Conservation (phyloP, 2,888 invertebrate species). For the Callinectes sapidus region DNA sequence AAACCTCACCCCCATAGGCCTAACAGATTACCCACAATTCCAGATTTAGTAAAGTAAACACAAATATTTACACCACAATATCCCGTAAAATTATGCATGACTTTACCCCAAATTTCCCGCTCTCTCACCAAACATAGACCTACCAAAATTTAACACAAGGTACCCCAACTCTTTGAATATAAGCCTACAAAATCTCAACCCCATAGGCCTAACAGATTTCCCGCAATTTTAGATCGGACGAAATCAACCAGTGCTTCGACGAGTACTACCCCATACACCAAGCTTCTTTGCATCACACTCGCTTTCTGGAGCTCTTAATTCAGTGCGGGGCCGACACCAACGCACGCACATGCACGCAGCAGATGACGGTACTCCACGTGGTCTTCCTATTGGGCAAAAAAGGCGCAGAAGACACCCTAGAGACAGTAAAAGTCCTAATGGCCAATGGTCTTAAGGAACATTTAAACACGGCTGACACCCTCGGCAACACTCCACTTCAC, state of each 20-base stretch:
- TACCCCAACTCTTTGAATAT: neutral
- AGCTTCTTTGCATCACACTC: conserved; percentile 83
- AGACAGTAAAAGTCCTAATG: conserved; percentile 82
- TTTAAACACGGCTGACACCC: conserved; percentile 84
- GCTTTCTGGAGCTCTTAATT: conserved; percentile 79
- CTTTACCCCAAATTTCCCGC: neutral
- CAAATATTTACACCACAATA: neutral
- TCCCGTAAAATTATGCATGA: neutral
- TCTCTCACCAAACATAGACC: neutral
- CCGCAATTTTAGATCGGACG: conserved; percentile 77
- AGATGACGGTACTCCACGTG: conserved; percentile 79
- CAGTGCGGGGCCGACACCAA: conserved; percentile 83
- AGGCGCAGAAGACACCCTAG: conserved; percentile 83
- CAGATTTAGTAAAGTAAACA: too few relatives aligned
- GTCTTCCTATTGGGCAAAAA: conserved; percentile 83
- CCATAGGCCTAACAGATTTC: neutral
- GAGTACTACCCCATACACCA: conserved; percentile 88
- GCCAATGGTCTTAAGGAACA: conserved; percentile 84
- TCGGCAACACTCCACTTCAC: conserved; percentile 86
- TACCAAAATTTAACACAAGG: neutral
- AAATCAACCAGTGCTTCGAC: conserved; percentile 84
- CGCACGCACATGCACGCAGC: conserved; percentile 83
- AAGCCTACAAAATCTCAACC: neutral
- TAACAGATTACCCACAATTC: too few relatives aligned
- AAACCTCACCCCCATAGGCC: too few relatives aligned